Base-by-base conservation (phyloP, 2,113 vertebrate species). In the Rhipidura dahli region DNA sequence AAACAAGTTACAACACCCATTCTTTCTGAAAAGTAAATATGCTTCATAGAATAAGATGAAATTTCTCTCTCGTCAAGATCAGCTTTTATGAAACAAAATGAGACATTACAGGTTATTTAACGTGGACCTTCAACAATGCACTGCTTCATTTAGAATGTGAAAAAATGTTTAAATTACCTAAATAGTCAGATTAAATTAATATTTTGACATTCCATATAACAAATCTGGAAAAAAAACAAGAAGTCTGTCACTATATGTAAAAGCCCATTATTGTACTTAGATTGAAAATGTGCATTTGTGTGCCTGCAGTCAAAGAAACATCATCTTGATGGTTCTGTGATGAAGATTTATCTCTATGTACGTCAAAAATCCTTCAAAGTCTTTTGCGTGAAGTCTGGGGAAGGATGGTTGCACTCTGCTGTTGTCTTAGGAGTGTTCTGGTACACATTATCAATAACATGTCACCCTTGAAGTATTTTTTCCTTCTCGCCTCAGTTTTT, bases 351-450 rank as follows among this genome's bases (percentile, higher is more conserved):
- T 39, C 56, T 56, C 21, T 1, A 11, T 20, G 7, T 27, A 30
- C 0, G 2, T 49, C 53, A 54, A 20, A 89, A 84, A 73, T 30
- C 9, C 23, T 47, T 81, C n/a, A 40, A 37, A 61, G 40, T 30
- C 26, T 56, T 83, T 83, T 66, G 26, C 14, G 6, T 31, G 17
- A 44, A 53, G 9, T 42, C 44, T 60, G 27, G 5, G 51, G 42
- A 76, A 78, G 26, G 19, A 37, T 22, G 5, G 15, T 30, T 42
- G 15, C 0, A 1, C 14, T 33, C 8, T 0, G 0, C 37, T n/a
- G 13, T 27, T 80, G 28, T 33, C 83, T 76, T 28, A 28, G 23
- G 47, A 61, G 21, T 53, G 19, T 35, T 56, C 40, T 73, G 13
- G 9, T 54, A 4, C 26, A 8, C 37, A 18, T 39, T 68, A 16